Conservation (phyloP, 1,140 invertebrate genomes). For the Trinorchestia longiramus region DNA sequence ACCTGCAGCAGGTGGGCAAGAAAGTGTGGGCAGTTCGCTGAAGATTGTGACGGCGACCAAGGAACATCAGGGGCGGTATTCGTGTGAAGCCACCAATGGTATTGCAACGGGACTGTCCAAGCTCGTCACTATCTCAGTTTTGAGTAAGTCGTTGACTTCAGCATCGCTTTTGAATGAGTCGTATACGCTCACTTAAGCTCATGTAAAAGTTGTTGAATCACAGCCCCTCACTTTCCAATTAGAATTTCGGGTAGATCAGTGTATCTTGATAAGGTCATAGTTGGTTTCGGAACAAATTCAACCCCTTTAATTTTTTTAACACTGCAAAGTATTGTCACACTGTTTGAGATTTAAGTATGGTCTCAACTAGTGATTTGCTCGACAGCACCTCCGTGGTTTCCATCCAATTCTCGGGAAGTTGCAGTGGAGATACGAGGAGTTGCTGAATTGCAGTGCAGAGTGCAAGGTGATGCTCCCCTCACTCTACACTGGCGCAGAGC, state of each 20-base stretch:
- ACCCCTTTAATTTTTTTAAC: not conserved
- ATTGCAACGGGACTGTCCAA: slow-evolving; percentile 70
- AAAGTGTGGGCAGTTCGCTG: not conserved
- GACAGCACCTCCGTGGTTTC: slow-evolving; percentile 16
- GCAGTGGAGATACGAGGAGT: slow-evolving; percentile 9
- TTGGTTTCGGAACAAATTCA: not conserved
- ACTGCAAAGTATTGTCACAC: not conserved
- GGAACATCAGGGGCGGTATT: slow-evolving; percentile 67
- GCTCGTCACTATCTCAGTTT: slow-evolving; percentile 71
- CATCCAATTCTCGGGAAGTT: not conserved
- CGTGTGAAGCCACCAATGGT: slow-evolving; percentile 73
- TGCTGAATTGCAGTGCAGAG: slow-evolving; percentile 21
- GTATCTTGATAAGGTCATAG: not conserved
- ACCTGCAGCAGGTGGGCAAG: not conserved
- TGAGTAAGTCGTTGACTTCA: slow-evolving; percentile 19
- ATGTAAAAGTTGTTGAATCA: not conserved
- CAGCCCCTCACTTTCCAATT: not conserved
- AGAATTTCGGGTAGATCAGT: not conserved
- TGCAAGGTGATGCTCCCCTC: slow-evolving; percentile 28
- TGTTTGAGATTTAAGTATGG: not conserved
- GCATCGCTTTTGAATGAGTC: not conserved
- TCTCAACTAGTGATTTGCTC: not conserved
- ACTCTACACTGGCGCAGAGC: slow-evolving; percentile 23
- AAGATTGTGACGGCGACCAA: not conserved
- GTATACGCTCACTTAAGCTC: not conserved